These are phyloP conservation scores for Saxidomus purpurata DNA, from an alignment of 1,140 invertebrate species.

Conservation along the genomic window DNA sequence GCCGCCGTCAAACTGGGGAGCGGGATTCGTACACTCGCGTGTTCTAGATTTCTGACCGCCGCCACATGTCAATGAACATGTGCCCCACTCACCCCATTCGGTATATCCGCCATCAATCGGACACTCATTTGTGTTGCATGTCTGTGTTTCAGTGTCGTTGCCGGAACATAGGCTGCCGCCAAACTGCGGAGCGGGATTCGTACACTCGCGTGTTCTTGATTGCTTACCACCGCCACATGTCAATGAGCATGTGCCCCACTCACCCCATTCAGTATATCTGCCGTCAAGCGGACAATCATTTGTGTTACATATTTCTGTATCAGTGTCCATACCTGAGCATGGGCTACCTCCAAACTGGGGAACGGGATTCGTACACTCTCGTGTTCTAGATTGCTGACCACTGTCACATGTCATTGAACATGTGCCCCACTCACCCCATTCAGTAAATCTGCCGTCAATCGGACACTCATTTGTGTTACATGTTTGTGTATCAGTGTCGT, in stretches of 20 bases:
- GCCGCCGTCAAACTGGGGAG: background rate
- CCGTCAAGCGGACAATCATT: constrained; percentile 81
- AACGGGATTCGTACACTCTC: constrained; percentile 74
- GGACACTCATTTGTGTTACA: background rate
- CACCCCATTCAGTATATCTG: constrained; percentile 86
- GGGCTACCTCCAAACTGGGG: constrained; percentile 54
- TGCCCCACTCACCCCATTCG: too few relatives aligned
- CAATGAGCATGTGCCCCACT: constrained; percentile 85
- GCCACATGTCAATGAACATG: background rate
- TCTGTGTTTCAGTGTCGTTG: constrained; percentile 44
- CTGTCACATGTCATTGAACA: constrained; percentile 80
- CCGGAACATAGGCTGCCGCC: constrained; percentile 81
- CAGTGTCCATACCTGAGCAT: background rate
- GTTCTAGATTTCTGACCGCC: background rate
- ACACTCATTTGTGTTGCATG: constrained; percentile 31
- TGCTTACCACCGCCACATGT: constrained; percentile 90
- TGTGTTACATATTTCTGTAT: background rate
- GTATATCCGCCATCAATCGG: too few relatives aligned
- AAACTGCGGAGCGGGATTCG: constrained; percentile 85
- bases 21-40: background rate
- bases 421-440: constrained; percentile 87
- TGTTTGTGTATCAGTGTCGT: background rate
- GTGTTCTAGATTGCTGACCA: constrained; percentile 75
- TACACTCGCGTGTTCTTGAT: constrained; percentile 83
- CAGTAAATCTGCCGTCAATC: constrained; percentile 87